These are phyloP conservation scores for Nezara viridula DNA, from an alignment of 2,888 invertebrate genomes.

Conservation along the genomic window DNA sequence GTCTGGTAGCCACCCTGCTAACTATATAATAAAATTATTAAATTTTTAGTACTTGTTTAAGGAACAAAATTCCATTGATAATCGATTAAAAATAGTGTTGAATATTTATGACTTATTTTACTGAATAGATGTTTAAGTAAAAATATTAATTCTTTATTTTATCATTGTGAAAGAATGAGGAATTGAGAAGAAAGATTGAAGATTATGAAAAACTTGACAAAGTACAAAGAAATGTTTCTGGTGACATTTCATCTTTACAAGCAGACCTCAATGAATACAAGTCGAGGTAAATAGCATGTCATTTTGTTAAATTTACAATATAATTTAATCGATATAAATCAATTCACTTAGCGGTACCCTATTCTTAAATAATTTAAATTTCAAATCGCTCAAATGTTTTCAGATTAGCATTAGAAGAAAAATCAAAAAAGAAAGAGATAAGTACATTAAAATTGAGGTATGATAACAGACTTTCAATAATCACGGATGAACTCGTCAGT, in stretches of 20 bases:
- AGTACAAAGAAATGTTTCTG: constrained; percentile 82
- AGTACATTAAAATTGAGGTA: constrained; percentile 86
- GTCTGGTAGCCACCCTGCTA: too few relatives aligned
- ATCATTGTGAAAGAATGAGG: constrained; percentile 76
- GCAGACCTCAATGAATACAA: constrained; percentile 81
- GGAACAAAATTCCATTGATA: too few relatives aligned
- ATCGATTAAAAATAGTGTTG: neutral
- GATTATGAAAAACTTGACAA: constrained; percentile 89
- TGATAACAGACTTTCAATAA: constrained; percentile 85
- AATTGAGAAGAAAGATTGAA: constrained; percentile 82
- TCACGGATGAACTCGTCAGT: constrained; percentile 86
- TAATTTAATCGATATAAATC: too few relatives aligned
- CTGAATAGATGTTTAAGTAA: neutral
- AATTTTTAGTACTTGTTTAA: too few relatives aligned
- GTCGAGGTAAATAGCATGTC: constrained; percentile 68
- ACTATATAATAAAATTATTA: too few relatives aligned
- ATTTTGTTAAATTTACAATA: neutral
- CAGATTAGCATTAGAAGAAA: constrained; percentile 67
- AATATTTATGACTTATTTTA: constrained; percentile 34
- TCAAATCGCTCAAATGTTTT: neutral
- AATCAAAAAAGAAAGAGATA: constrained; percentile 73
- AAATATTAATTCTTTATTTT: constrained; percentile 41
- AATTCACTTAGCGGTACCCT: too few relatives aligned
- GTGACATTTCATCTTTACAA: constrained; percentile 82
- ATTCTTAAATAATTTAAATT: too few relatives aligned